phyloP scores from a whole-genome alignment of 1,140 invertebrate genomes.

The Trachymyrmex cornetzi region DNA sequence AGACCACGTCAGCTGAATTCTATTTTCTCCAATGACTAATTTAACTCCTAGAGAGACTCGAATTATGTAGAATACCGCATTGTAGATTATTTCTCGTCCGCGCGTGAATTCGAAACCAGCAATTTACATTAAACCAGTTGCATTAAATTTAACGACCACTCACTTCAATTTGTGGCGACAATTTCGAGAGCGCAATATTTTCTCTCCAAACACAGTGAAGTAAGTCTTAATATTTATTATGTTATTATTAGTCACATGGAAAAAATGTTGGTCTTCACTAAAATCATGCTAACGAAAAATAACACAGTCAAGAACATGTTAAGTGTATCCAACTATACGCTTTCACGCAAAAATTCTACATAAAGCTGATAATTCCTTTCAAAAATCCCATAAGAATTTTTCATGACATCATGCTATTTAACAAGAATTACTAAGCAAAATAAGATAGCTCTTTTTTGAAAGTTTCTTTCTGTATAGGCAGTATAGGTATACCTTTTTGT shows the following conservation, averaged over 20 bases:
- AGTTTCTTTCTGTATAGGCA: background rate
- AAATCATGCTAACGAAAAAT: slow-evolving; percentile 7
- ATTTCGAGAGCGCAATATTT: slow-evolving; percentile 5
- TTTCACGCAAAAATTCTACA: slow-evolving; percentile 11
- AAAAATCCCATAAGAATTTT: background rate
- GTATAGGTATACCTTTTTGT: no score
- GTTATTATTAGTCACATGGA: slow-evolving; percentile 20
- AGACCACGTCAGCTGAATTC: background rate
- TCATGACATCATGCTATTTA: background rate
- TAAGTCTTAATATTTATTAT: slow-evolving; percentile 16
- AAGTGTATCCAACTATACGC: background rate
- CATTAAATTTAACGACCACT: slow-evolving; percentile 41
- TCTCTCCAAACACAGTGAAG: background rate
- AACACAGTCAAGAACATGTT: background rate
- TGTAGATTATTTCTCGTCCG: slow-evolving; percentile 17
- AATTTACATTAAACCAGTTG: slow-evolving; percentile 32
- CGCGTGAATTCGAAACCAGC: background rate
- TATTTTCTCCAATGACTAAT: slow-evolving; percentile 8
- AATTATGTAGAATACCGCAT: slow-evolving; percentile 12
- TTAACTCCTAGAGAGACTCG: background rate
- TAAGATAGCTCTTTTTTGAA: background rate
- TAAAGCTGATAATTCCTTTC: background rate
- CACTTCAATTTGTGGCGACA: slow-evolving; percentile 29
- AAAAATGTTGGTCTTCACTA: background rate
- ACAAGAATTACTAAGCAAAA: background rate